Conservation (phyloP, 2,113 vertebrate genomes). For the Pitta sordida region DNA sequence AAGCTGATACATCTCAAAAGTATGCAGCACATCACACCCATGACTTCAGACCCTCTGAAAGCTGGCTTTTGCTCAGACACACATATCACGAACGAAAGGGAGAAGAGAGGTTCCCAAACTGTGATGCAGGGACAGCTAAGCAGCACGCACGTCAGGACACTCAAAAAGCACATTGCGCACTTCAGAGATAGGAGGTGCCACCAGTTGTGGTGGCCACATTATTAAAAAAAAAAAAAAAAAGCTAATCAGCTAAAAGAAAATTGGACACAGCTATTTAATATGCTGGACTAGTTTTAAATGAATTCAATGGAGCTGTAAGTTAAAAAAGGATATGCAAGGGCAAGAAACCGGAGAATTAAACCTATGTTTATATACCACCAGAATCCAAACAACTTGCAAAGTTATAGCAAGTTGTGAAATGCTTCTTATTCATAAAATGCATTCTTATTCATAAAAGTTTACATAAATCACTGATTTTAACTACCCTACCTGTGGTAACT, state of each 20-base stretch:
- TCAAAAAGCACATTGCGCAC: neutral
- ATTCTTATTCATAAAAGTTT: neutral
- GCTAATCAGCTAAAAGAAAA: neutral
- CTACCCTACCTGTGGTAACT: neutral
- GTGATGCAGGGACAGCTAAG: neutral
- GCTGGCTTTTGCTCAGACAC: neutral
- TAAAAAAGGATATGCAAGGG: neutral
- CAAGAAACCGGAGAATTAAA: neutral
- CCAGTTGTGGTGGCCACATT: neutral
- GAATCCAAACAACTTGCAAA: neutral
- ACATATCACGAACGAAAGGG: accelerated
- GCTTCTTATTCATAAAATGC: neutral
- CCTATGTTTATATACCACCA: neutral
- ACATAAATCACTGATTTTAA: neutral
- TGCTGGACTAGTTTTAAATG: neutral
- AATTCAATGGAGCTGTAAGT: neutral
- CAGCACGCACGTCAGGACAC: neutral
- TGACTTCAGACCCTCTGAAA: neutral
- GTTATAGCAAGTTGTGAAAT: neutral
- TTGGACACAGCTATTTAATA: neutral
- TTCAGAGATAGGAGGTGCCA: neutral
- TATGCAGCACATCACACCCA: neutral
- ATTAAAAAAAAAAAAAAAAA: neutral
- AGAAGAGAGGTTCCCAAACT: neutral
- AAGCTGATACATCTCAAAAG: neutral